Percentiles rank a stretch among this genome's conserved stretches.
Conservation (phyloP, 2,113 vertebrate species). For the Seriola dumerili region DNA sequence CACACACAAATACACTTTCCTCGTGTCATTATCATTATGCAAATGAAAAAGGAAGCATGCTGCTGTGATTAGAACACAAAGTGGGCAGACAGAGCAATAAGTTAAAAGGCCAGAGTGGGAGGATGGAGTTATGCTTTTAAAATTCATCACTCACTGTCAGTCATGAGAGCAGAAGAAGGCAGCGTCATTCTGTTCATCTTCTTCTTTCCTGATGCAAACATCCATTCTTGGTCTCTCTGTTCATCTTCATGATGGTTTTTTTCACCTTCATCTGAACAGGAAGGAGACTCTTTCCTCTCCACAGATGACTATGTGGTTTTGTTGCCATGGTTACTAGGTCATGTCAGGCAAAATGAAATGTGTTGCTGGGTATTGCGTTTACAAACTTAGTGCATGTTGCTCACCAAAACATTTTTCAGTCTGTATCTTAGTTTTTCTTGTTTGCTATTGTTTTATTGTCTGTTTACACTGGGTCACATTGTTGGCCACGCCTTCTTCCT, state of each 20-base stretch:
- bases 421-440: neutral
- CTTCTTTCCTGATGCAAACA: neutral
- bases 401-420: neutral
- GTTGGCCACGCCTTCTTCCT: neutral
- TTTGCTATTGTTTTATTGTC: neutral
- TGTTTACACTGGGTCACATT: neutral
- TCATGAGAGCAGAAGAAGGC: slow-evolving; percentile 24
- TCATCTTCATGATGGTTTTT: neutral
- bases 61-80: slow-evolving; percentile 35
- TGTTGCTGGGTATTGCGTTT: slow-evolving; percentile 27
- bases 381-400: slow-evolving; percentile 11
- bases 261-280: slow-evolving; percentile 24
- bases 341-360: slow-evolving; percentile 33
- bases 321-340: slow-evolving; percentile 71
- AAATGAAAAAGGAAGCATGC: slow-evolving; percentile 35
- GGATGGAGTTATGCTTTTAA: slow-evolving; percentile 45
- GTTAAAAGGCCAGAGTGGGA: slow-evolving; percentile 47
- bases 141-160: slow-evolving; percentile 42
- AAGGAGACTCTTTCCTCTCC: neutral
- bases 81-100: slow-evolving; percentile 30
- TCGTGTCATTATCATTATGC: slow-evolving; percentile 45
- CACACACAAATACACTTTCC: slow-evolving; percentile 9
- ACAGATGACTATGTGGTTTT: slow-evolving; percentile 28
- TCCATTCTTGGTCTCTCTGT: neutral
- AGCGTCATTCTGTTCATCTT: neutral